Percentiles rank a stretch among this genome's conserved stretches.
These are phyloP conservation scores for Thereva nobilitata DNA, from an alignment of 2,888 invertebrate species.

Conservation along the genomic window DNA sequence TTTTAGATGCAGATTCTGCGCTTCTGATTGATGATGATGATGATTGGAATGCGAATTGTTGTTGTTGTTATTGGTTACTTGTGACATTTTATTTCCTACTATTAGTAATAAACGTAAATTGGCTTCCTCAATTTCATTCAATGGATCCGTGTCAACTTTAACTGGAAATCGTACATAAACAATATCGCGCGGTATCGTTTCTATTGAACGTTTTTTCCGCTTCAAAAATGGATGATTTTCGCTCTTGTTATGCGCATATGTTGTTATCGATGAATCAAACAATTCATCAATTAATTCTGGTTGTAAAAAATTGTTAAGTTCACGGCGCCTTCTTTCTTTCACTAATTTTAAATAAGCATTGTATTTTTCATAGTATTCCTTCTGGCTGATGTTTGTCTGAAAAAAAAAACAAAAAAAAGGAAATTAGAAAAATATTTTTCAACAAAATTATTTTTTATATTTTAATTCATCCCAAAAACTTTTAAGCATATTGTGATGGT, in stretches of 20 bases:
- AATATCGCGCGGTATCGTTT: conserved; percentile 12
- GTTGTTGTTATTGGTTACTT: conserved; percentile 48
- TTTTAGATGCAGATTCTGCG: conserved; percentile 47
- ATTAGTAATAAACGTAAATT: conserved; percentile 51
- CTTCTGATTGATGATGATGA: conserved; percentile 5
- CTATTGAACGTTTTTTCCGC: background rate
- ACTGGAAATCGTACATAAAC: conserved; percentile 38
- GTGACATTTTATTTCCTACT: no score
- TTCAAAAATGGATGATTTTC: conserved; percentile 20
- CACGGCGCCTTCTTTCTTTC: conserved; percentile 49
- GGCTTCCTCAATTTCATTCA: conserved; percentile 51
- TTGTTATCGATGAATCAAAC: conserved; percentile 45
- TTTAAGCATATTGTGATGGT: no score
- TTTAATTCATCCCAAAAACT: no score
- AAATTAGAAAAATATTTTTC: conserved; percentile 22
- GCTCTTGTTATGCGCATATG: conserved; percentile 36
- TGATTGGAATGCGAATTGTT: conserved; percentile 28
- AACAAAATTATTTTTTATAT: no score
- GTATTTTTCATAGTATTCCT: conserved; percentile 67
- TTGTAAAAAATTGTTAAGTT: conserved; percentile 33
- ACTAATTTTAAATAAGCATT: conserved; percentile 62
- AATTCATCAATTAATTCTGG: conserved; percentile 22
- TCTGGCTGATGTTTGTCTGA: conserved; percentile 69
- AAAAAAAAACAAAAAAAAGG: conserved; percentile 47
- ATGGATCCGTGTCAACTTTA: conserved; percentile 41